These are phyloP conservation scores for Odocoileus virginianus DNA, from an alignment of 2,113 vertebrate genomes.

Conservation along the genomic window DNA sequence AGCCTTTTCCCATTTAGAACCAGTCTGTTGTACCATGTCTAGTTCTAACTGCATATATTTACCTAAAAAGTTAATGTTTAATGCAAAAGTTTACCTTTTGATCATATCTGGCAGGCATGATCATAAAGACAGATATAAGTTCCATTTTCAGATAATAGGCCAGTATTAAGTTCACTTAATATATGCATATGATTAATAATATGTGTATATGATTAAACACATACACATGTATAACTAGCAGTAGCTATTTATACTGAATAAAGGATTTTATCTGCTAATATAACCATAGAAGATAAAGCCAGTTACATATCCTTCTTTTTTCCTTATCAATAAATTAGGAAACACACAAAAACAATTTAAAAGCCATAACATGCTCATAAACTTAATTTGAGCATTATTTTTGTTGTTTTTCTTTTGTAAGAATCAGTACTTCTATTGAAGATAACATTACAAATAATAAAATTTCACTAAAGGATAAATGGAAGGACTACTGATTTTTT, in stretches of 20 bases:
- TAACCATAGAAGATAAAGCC: not conserved
- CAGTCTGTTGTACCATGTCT: too few relatives aligned
- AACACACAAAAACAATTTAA: not conserved
- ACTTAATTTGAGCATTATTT: not conserved
- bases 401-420: not conserved
- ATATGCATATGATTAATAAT: not conserved
- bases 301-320: not conserved
- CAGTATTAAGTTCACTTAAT: not conserved
- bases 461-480: not conserved
- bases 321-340: not conserved
- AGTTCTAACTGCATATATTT: not conserved
- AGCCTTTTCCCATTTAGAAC: too few relatives aligned
- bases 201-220: not conserved
- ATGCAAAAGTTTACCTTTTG: not conserved
- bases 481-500: not conserved
- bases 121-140: not conserved
- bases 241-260: not conserved
- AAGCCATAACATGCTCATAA: not conserved
- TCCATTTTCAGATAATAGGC: not conserved
- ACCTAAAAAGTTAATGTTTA: not conserved
- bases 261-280: not conserved
- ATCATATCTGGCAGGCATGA: not conserved
- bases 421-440: not conserved
- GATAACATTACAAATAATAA: not conserved
- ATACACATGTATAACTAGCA: not conserved